Percentiles rank a stretch among this genome's conserved stretches.
These are phyloP conservation scores for Pampusana beccarii DNA, from an alignment of 2,113 vertebrate species.

Conservation along the genomic window DNA sequence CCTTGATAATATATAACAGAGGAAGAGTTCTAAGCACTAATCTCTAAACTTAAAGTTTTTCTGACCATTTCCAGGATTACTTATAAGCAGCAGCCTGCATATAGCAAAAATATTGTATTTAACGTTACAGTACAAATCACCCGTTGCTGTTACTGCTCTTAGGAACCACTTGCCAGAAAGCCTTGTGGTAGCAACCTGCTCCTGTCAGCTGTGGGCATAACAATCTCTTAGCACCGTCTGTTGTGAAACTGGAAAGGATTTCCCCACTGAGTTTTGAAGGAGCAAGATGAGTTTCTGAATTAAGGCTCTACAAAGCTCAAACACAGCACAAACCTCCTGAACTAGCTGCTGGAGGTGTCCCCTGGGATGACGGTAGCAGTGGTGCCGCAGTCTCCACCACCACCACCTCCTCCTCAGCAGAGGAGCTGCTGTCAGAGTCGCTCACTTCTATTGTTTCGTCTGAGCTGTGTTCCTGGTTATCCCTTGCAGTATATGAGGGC, in stretches of 20 bases:
- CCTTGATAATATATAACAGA: not conserved
- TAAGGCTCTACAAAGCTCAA: not conserved
- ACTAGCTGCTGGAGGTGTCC: not conserved
- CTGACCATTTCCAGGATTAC: not conserved
- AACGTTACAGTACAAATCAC: not conserved
- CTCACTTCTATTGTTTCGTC: slow-evolving; percentile 73
- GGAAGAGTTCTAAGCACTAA: not conserved
- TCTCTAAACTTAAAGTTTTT: not conserved
- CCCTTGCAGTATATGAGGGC: not conserved
- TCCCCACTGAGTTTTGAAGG: not conserved
- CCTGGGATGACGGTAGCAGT: not conserved
- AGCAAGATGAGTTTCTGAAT: not conserved
- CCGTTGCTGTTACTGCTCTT: not conserved
- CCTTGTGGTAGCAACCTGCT: slow-evolving; percentile 6
- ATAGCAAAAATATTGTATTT: not conserved
- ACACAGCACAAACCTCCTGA: slow-evolving; percentile 40
- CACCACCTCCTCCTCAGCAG: slow-evolving; percentile 49
- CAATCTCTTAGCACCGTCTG: not conserved
- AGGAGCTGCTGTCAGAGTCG: slow-evolving; percentile 70
- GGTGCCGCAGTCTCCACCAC: not conserved
- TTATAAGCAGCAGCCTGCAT: not conserved
- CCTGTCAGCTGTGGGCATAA: not conserved
- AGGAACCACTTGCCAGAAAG: not conserved
- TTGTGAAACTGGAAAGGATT: not conserved
- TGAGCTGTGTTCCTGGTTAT: slow-evolving; percentile 61